Conservation (phyloP, 2,113 vertebrate species). For the Ivindomyrus marchei region DNA sequence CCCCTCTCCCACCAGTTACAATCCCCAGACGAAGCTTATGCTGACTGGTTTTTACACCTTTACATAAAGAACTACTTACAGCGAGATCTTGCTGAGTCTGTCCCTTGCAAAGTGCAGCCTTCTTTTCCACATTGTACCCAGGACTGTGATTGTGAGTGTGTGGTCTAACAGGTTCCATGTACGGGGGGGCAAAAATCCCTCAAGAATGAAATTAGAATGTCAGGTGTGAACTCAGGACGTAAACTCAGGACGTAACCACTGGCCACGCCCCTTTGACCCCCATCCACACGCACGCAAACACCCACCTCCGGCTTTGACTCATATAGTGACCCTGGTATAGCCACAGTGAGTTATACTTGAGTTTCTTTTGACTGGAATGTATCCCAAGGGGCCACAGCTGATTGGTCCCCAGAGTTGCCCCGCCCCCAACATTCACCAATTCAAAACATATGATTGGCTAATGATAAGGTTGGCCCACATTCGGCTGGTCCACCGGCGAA, state of each 20-base stretch:
- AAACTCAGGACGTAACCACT: neutral
- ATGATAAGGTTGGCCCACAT: neutral
- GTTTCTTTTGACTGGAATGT: neutral
- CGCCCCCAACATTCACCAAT: neutral
- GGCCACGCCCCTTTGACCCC: neutral
- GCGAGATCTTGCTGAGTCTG: neutral
- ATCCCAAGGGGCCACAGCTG: neutral
- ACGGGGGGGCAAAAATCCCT: neutral
- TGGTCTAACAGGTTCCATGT: neutral
- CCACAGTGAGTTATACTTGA: neutral
- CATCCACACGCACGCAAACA: neutral
- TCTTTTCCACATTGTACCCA: slow-evolving; percentile 5
- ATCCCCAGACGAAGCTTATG: neutral
- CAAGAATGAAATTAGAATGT: neutral
- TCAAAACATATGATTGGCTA: neutral
- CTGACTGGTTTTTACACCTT: neutral
- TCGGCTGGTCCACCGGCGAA: too few relatives aligned
- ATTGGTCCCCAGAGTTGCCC: neutral
- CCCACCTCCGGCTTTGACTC: neutral
- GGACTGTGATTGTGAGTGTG: neutral
- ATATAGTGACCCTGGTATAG: neutral
- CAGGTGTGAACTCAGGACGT: too few relatives aligned
- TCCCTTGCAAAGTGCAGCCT: neutral
- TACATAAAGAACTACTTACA: neutral
- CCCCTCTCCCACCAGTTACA: neutral